Percentiles rank a stretch among this genome's conserved stretches.
These are phyloP conservation scores for Vidua chalybeata DNA, from an alignment of 2,113 vertebrate species.

Conservation along the genomic window DNA sequence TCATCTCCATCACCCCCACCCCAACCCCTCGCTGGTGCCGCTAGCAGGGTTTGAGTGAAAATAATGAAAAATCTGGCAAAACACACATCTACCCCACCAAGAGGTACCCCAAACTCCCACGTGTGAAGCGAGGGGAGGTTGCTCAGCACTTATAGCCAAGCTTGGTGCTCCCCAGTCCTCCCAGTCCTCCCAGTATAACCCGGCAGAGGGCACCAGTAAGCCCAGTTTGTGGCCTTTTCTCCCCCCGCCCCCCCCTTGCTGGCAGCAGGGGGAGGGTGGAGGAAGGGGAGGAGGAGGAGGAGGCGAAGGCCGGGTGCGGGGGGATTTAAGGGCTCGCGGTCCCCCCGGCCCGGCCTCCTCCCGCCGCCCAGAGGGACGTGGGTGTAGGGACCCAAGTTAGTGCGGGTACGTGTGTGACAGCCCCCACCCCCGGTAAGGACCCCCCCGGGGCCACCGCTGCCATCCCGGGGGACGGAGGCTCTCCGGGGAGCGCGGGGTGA, in stretches of 20 bases:
- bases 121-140: too few relatives aligned
- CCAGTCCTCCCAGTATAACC: constrained; percentile 50
- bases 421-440: background rate
- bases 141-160: background rate
- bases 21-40: background rate
- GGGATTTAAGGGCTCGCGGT: constrained; percentile 44
- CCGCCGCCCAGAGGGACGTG: constrained; percentile 12
- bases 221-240: background rate
- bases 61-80: background rate
- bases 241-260: background rate
- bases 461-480: background rate
- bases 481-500: background rate
- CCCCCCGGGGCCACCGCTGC: background rate
- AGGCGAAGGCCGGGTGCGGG: constrained; percentile 34
- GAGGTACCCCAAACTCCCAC: background rate
- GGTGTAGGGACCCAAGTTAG: background rate
- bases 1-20: too few relatives aligned
- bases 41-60: background rate
- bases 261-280: constrained; percentile 4
- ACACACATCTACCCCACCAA: too few relatives aligned
- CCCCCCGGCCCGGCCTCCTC: constrained; percentile 10
- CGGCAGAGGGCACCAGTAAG: constrained; percentile 53
- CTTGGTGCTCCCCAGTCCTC: background rate
- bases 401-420: background rate
- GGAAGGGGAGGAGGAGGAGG: constrained; percentile 56